phyloP scores from a whole-genome alignment of 2,888 invertebrate genomes.

The Lobophora halterata region DNA sequence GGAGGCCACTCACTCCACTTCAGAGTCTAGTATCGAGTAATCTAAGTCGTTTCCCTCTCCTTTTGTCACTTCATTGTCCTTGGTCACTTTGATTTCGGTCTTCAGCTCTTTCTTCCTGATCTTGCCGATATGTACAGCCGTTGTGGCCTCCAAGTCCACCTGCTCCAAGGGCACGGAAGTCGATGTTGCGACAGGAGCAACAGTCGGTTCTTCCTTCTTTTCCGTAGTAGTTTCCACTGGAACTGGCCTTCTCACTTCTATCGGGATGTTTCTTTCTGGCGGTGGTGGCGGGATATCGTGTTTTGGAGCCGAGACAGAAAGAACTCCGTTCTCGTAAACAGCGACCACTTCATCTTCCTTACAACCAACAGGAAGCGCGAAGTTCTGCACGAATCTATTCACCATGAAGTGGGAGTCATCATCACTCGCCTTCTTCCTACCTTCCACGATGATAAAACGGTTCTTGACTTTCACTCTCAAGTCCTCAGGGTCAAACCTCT shows the following conservation, averaged over 20 bases:
- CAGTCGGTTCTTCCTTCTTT: conserved; percentile 35
- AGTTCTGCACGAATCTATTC: conserved; percentile 69
- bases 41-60: conserved; percentile 63
- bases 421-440: conserved; percentile 54
- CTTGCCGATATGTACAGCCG: conserved; percentile 64
- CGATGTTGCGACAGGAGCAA: conserved; percentile 31
- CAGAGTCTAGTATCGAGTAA: conserved; percentile 51
- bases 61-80: conserved; percentile 71
- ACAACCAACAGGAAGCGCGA: conserved; percentile 61
- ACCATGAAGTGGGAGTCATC: conserved; percentile 56
- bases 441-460: conserved; percentile 64
- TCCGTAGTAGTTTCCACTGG: conserved; percentile 38
- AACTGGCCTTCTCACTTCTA: conserved; percentile 49
- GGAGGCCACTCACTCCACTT: conserved; percentile 45
- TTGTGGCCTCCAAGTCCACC: conserved; percentile 56
- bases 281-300: conserved; percentile 66
- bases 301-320: conserved; percentile 61
- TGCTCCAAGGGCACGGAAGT: conserved; percentile 48
- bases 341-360: conserved; percentile 68
- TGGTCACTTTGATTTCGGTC: conserved; percentile 54
- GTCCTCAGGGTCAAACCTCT: conserved; percentile 64
- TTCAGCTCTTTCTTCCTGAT: conserved; percentile 75
- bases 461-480: conserved; percentile 67
- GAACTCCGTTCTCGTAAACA: conserved; percentile 57
- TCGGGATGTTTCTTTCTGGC: conserved; percentile 65